These are phyloP conservation scores for Sylvia borin DNA, from an alignment of 2,797 vertebrate species.

Conservation along the genomic window DNA sequence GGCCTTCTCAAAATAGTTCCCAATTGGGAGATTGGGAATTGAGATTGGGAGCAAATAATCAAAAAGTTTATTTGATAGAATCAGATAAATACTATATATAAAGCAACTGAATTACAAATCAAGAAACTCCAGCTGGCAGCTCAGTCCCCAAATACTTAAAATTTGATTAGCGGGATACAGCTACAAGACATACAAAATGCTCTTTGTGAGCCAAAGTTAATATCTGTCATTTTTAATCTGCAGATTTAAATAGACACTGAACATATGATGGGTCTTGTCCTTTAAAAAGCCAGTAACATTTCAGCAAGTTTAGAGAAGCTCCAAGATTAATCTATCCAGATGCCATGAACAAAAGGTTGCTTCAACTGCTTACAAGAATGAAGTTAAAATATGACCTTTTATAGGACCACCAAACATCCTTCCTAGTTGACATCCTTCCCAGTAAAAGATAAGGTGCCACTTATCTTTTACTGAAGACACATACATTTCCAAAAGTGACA, in stretches of 20 bases:
- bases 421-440: not conserved
- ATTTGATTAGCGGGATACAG: slow-evolving; percentile 31
- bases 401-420: not conserved
- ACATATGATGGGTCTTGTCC: not conserved
- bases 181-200: slow-evolving; percentile 14
- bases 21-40: too few relatives aligned
- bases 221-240: slow-evolving; percentile 50
- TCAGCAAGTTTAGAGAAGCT: slow-evolving; percentile 3
- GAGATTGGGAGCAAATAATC: not conserved
- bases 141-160: not conserved
- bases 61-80: not conserved
- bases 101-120: slow-evolving; percentile 14
- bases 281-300: not conserved
- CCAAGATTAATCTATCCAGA: not conserved
- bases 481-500: not conserved
- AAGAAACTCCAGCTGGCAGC: slow-evolving; percentile 25
- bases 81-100: not conserved
- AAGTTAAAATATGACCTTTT: not conserved
- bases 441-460: not conserved
- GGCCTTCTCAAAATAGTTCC: not conserved
- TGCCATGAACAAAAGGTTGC: not conserved
- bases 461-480: not conserved
- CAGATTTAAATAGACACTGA: slow-evolving; percentile 44
- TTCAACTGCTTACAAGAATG: not conserved
- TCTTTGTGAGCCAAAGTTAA: slow-evolving; percentile 29